phyloP scores from a whole-genome alignment of 2,113 vertebrate species.

The Tragelaphus imberbis region DNA sequence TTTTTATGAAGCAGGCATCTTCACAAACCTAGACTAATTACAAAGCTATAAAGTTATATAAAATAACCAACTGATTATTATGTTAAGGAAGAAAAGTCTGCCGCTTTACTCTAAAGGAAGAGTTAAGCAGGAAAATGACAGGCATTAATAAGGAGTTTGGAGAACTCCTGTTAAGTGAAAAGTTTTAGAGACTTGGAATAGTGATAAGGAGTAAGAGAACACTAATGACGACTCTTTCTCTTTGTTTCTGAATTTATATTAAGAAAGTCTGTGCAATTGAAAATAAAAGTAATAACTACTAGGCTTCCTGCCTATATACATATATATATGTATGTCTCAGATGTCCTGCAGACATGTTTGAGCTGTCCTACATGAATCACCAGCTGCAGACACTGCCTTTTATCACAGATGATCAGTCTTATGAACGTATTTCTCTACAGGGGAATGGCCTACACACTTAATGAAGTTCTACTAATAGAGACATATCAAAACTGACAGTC shows the following conservation, averaged over 20 bases:
- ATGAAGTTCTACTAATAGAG: neutral
- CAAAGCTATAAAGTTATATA: neutral
- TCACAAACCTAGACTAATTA: neutral
- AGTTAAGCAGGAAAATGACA: neutral
- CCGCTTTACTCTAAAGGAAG: neutral
- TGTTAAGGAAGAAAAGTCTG: neutral
- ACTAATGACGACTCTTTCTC: neutral
- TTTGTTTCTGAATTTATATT: neutral
- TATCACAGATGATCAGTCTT: neutral
- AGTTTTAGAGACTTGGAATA: neutral
- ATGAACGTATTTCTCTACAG: neutral
- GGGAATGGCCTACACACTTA: neutral
- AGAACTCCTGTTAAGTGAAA: neutral
- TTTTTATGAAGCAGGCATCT: neutral
- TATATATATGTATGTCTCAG: neutral
- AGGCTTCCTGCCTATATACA: neutral
- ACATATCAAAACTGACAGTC: neutral
- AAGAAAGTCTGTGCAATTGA: neutral
- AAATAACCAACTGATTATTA: neutral
- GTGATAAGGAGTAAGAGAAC: neutral
- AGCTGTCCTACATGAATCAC: neutral
- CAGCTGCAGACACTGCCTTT: neutral
- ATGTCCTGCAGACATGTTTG: neutral
- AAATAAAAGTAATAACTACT: neutral
- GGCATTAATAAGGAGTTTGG: neutral